These are phyloP conservation scores for Saxidomus purpurata DNA, from an alignment of 1,140 invertebrate genomes.

Conservation along the genomic window DNA sequence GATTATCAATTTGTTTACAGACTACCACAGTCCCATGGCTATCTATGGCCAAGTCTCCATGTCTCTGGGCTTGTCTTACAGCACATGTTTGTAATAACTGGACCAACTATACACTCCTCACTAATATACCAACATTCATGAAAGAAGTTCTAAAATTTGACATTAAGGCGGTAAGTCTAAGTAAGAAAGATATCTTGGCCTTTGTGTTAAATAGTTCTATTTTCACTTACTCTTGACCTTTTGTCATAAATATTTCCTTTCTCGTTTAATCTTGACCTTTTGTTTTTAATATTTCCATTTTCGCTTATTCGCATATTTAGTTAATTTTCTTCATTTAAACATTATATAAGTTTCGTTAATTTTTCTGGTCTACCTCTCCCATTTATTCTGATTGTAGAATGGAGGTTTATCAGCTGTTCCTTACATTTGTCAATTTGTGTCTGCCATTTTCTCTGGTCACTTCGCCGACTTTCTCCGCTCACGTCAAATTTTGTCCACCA, in stretches of 20 bases:
- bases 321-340: too few species aligned
- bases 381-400: constrained; percentile 92
- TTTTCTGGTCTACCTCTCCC: too few species aligned
- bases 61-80: constrained; percentile 95
- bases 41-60: constrained; percentile 93
- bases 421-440: constrained; percentile 93
- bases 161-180: constrained; percentile 90
- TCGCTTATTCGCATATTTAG: too few species aligned
- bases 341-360: too few species aligned
- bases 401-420: constrained; percentile 95
- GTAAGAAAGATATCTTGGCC: too few species aligned
- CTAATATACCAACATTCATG: constrained; percentile 97
- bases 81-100: constrained; percentile 97
- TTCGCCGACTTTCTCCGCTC: constrained; percentile 92
- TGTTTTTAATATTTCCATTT: too few species aligned
- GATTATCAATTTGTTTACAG: constrained; percentile 48
- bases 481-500: constrained; percentile 89
- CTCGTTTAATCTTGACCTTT: too few species aligned
- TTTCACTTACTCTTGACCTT: too few species aligned
- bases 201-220: too few species aligned
- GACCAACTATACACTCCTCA: constrained; percentile 97
- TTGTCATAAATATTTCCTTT: too few species aligned
- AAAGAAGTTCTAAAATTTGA: constrained; percentile 95
- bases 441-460: constrained; percentile 92
- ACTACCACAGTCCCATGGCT: constrained; percentile 94